phyloP scores from a whole-genome alignment of 2,113 vertebrate species.

The Phylloscopus whistleri region DNA sequence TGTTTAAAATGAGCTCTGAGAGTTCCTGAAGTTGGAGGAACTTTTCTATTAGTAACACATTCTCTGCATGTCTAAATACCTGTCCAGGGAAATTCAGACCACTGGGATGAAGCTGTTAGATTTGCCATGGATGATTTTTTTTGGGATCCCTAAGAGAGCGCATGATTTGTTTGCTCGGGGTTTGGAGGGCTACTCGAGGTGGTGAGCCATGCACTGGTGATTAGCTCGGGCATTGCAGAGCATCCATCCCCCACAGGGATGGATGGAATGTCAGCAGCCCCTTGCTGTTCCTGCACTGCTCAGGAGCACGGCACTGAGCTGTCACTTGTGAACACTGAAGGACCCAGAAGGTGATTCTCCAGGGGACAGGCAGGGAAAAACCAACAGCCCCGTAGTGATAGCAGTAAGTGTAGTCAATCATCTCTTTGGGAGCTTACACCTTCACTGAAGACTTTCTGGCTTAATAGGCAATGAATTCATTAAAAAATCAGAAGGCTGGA shows the following conservation, averaged over 20 bases:
- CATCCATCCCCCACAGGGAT: neutral
- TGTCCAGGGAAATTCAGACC: neutral
- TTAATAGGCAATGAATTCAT: neutral
- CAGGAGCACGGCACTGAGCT: fast-evolving
- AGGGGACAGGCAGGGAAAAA: neutral
- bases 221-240: neutral
- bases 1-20: neutral
- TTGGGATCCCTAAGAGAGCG: neutral
- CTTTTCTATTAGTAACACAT: neutral
- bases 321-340: neutral
- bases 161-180: neutral
- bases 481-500: neutral
- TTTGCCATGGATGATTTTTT: neutral
- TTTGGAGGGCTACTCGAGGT: neutral
- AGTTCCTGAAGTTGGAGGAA: neutral
- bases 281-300: neutral
- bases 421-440: neutral
- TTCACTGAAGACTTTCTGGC: neutral
- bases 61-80: neutral
- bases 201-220: neutral
- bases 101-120: neutral
- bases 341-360: neutral
- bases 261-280: neutral
- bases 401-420: neutral
- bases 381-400: neutral